Base-by-base conservation (phyloP, 37 sponge, comb jelly and placozoan species). In the Spongilla lacustris region DNA sequence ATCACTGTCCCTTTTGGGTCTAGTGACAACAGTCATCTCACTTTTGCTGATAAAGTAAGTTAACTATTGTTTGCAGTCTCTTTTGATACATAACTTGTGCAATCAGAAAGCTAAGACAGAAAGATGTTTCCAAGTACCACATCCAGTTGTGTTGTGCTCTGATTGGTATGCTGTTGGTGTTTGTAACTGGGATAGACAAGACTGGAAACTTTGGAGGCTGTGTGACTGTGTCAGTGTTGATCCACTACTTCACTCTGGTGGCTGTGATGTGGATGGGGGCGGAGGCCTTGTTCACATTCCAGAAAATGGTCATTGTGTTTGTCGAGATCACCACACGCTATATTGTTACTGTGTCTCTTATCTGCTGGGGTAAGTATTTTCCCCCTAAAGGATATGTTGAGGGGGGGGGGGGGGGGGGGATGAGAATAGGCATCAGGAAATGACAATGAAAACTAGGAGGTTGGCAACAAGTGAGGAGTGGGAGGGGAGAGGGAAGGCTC, bases 351-450 rank as follows among this genome's bases (percentile, higher is more conserved):
- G 49, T 80, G 32, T 88, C 83, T 30, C 49, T 88, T 6, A 67
- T 82, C 35, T 72, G 82, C 30, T 88, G 88, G 88, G 86, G 88
- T 87, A 80, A 81, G 88, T 85, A 3, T 4, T 32, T n/a, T n/a
- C n/a, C n/a, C n/a, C n/a, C n/a, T n/a, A n/a, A n/a, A n/a, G n/a
- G n/a, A n/a, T n/a, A n/a, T n/a, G n/a, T n/a, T n/a, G n/a, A n/a
- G n/a, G n/a, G n/a, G n/a, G n/a, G n/a, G n/a, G n/a, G n/a, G n/a
- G n/a, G n/a, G n/a, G n/a, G n/a, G n/a, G n/a, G n/a, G n/a, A n/a
- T n/a, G n/a, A n/a, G n/a, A n/a, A n/a, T 36, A 83, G 23, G 32
- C 10, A 75, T 29, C 24, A 4, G 8, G 8, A 6, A 75, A 75
- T 30, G 2, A 4, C 4, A 10, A 46, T 8, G 8, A 10, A 46